Percentiles rank a stretch among this genome's conserved stretches.
Conservation (phyloP, 1,140 invertebrate species). For the Drosophila repleta region DNA sequence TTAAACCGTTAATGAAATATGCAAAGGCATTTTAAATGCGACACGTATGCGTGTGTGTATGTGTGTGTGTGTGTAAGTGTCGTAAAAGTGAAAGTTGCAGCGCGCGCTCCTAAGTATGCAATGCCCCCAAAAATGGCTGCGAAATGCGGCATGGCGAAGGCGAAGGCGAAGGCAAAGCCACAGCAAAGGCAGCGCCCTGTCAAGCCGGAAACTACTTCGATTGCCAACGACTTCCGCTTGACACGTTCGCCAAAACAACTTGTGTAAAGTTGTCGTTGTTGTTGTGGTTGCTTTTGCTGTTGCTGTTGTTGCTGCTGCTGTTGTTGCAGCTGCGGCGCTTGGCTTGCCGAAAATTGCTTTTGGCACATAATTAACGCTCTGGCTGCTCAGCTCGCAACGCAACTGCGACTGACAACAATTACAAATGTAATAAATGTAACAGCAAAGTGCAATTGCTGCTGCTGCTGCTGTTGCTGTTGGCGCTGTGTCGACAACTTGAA, state of each 20-base stretch:
- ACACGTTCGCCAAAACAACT: slow-evolving; percentile 56
- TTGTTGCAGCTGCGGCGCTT: slow-evolving; percentile 53
- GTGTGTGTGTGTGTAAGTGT: neutral
- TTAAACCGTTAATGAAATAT: slow-evolving; percentile 80
- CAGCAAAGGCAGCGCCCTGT: slow-evolving; percentile 28
- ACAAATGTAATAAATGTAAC: slow-evolving; percentile 81
- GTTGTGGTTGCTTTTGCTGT: slow-evolving; percentile 8
- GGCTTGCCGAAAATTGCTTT: slow-evolving; percentile 63
- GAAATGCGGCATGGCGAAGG: slow-evolving; percentile 22
- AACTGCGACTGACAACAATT: slow-evolving; percentile 76
- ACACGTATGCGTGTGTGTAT: slow-evolving; percentile 1
- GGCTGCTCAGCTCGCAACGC: slow-evolving; percentile 32
- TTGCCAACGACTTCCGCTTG: slow-evolving; percentile 80
- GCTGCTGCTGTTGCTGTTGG: slow-evolving; percentile 5
- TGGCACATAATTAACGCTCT: slow-evolving; percentile 69
- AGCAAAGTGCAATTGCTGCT: slow-evolving; percentile 66
- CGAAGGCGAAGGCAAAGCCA: neutral
- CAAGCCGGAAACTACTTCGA: slow-evolving; percentile 70
- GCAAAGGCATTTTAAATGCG: slow-evolving; percentile 73
- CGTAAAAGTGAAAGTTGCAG: slow-evolving; percentile 65
- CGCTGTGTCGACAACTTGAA: slow-evolving; percentile 62
- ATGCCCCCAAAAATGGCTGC: slow-evolving; percentile 24
- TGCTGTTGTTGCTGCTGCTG: slow-evolving; percentile 6
- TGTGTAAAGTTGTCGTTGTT: slow-evolving; percentile 18
- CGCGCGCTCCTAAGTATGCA: slow-evolving; percentile 44